phyloP scores from a whole-genome alignment of 2,113 vertebrate genomes.

The Dasyprocta punctata region DNA sequence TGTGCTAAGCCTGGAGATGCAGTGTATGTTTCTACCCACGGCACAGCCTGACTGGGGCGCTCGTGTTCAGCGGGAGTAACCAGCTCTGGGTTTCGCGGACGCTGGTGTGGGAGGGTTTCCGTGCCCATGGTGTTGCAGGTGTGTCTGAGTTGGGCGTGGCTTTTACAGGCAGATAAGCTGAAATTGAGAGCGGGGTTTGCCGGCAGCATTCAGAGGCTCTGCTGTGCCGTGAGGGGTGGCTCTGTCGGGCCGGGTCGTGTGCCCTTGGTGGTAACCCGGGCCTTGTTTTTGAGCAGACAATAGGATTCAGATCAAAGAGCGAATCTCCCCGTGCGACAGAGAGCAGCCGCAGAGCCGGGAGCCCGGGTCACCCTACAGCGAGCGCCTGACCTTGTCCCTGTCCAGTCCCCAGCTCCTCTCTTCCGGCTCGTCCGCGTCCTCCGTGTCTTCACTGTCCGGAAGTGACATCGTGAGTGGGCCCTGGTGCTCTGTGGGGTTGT shows the following conservation, averaged over 20 bases:
- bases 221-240: accelerated
- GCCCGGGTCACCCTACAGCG: conserved; percentile 87
- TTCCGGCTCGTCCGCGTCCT: conserved; percentile 91
- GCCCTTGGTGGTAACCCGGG: accelerated
- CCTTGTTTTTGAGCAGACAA: conserved; percentile 80
- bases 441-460: conserved; percentile 94
- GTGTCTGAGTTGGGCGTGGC: neutral
- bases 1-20: neutral
- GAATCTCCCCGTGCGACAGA: conserved; percentile 71
- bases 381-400: conserved; percentile 92
- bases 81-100: neutral
- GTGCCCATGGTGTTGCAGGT: accelerated
- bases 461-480: conserved; percentile 94
- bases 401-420: conserved; percentile 91
- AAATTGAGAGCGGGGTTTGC: neutral
- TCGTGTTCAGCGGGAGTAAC: neutral
- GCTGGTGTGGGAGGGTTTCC: neutral
- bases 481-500: conserved; percentile 75
- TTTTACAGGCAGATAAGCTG: neutral
- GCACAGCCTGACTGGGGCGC: accelerated
- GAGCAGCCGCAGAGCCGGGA: conserved; percentile 88
- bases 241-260: accelerated
- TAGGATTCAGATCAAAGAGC: conserved; percentile 86
- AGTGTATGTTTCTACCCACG: accelerated
- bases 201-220: accelerated